Conservation (phyloP, 2,797 vertebrate species). For the Menidia menidia region DNA sequence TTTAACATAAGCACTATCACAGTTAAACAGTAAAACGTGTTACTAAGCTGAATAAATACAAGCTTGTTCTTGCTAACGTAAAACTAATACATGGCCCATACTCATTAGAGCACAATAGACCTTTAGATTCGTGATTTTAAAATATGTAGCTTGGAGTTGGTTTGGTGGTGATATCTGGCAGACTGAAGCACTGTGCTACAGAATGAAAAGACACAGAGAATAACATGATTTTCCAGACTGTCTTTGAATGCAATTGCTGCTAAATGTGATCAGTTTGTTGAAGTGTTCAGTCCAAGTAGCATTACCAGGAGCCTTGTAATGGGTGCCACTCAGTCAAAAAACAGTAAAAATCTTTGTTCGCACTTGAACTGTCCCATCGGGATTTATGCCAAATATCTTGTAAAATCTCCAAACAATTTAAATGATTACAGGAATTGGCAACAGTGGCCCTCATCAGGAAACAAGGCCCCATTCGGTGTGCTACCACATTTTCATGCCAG, state of each 20-base stretch:
- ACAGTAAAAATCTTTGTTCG: slow-evolving; percentile 7
- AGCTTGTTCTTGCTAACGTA: neutral
- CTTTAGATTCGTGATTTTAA: slow-evolving; percentile 8
- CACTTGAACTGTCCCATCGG: slow-evolving; percentile 11
- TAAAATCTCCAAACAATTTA: slow-evolving; percentile 10
- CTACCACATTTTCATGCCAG: slow-evolving; percentile 61
- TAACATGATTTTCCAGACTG: slow-evolving; percentile 54
- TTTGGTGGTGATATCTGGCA: slow-evolving; percentile 50
- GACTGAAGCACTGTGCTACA: slow-evolving; percentile 76
- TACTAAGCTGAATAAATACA: neutral
- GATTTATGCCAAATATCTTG: slow-evolving; percentile 10
- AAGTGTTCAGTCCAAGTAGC: slow-evolving; percentile 71
- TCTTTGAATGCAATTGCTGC: slow-evolving; percentile 58
- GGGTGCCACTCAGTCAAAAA: slow-evolving; percentile 68
- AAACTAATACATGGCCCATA: neutral
- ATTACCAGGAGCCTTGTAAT: slow-evolving; percentile 73
- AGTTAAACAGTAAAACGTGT: neutral
- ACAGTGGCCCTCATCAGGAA: slow-evolving; percentile 73
- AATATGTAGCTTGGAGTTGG: slow-evolving; percentile 5
- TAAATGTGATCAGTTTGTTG: slow-evolving; percentile 69
- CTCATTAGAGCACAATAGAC: slow-evolving; percentile 4
- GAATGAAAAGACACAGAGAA: slow-evolving; percentile 59
- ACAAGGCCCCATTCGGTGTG: slow-evolving; percentile 70
- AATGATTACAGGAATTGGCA: slow-evolving; percentile 25
- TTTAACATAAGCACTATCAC: no score